Percentiles rank a stretch among this genome's conserved stretches.
These are phyloP conservation scores for Temnothorax unifasciatus DNA, from an alignment of 2,888 invertebrate genomes.

Conservation along the genomic window DNA sequence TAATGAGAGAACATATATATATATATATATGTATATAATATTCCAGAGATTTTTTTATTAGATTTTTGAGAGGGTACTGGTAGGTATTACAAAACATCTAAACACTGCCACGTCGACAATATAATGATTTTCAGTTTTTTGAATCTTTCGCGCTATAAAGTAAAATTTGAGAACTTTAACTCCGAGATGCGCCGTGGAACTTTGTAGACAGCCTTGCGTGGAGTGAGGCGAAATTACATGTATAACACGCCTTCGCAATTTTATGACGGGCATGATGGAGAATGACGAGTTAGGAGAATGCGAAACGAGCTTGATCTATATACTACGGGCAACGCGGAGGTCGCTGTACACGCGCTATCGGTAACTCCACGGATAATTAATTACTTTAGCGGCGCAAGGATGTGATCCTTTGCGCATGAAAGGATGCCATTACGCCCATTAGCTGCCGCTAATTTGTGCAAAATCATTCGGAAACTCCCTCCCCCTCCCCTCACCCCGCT, in stretches of 20 bases:
- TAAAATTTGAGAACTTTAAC: neutral
- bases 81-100: neutral
- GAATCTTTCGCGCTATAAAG: neutral
- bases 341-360: slow-evolving; percentile 19
- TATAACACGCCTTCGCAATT: neutral
- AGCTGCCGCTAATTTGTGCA: slow-evolving; percentile 50
- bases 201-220: neutral
- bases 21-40: neutral
- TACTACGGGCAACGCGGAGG: neutral
- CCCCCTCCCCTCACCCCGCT: too few species aligned
- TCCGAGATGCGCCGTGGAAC: neutral
- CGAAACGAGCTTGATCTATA: slow-evolving; percentile 36
- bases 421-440: slow-evolving; percentile 49
- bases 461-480: slow-evolving; percentile 48
- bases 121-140: neutral
- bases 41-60: neutral
- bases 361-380: slow-evolving; percentile 47
- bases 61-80: neutral
- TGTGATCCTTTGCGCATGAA: slow-evolving; percentile 49
- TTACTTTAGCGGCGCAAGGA: slow-evolving; percentile 50
- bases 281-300: slow-evolving; percentile 26
- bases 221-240: neutral
- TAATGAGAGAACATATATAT: too few species aligned
- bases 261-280: slow-evolving; percentile 32
- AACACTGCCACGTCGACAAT: neutral